Evolutionary conservation across 2,113 vertebrate genomes (phyloP), one percentile per base, ranked within the genome.

Genomic region (Hemicordylus capensis): DNA sequence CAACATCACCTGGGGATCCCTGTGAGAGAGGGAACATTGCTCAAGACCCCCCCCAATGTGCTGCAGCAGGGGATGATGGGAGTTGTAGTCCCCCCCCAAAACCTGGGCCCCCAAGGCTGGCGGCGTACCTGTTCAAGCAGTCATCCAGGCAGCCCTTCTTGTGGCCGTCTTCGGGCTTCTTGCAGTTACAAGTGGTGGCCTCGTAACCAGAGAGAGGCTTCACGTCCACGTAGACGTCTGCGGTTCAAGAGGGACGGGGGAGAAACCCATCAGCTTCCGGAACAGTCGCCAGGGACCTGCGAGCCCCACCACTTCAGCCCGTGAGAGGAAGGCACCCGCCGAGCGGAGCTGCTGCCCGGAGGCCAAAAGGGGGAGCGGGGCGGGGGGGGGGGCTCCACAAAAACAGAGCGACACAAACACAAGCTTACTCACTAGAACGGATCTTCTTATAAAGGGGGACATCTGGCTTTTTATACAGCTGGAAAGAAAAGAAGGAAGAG

Each of bases 391-490:
- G n/a, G n/a, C 77, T 22, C 37, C 42, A 42, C 2, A 61, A 34
- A 39, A 66, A 44, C 7, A 84, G n/a, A 4, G 34, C 37, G 9
- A 39, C 74, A 89, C 4, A 88, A 84, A 24, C 79, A 48, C 81
- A 85, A 59, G 83, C 76, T 83, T 92, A 97, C 98, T 99, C 95
- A 99, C 99, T 99, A 88, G 98, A 99, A 96, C 98, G 96, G 83
- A 99, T 98, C 95, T 99, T 99, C 97, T 99, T 99, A 95, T 99
- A 99, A 63, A 99, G 97, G 28, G 99, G 99, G 88, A 99, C 99
- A 93, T 99, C 99, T 72, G 99, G 99, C 95, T 99, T 98, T 95
- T 99, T 99, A 94, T 99, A 97, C 28, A 99, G 94, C 99, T 99
- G 89, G 94, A 95, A 91, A 58, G 86, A 87, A 86, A 92, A 90